A percentile compares a stretch with the other conserved stretches of the same genome.
Evolutionary conservation across 2,113 vertebrate genomes (phyloP).

Genomic region (Sander vitreus): DNA sequence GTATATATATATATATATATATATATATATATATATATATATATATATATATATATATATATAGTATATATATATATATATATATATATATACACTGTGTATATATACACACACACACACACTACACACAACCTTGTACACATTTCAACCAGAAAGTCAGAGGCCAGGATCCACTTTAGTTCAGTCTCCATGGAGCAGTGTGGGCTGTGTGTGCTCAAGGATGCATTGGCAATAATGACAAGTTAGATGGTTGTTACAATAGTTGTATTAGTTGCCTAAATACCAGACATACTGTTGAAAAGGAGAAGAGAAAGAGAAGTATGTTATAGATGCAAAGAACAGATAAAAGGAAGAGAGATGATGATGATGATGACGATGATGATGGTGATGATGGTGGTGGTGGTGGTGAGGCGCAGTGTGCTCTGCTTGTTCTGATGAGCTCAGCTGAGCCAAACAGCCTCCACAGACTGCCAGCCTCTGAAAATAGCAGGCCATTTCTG

Average conservation of each 20-base stretch:
- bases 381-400: background rate
- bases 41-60: too few relatives aligned
- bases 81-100: too few relatives aligned
- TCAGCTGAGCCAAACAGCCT: constrained; percentile 70
- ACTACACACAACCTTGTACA: background rate
- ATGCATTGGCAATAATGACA: constrained; percentile 31
- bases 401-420: constrained; percentile 32
- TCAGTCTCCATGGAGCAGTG: constrained; percentile 17
- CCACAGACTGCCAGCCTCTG: constrained; percentile 60
- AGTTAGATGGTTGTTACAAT: constrained; percentile 16
- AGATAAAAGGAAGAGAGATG: constrained; percentile 22
- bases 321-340: constrained; percentile 45
- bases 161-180: constrained; percentile 2
- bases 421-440: constrained; percentile 69
- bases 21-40: too few relatives aligned
- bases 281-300: constrained; percentile 33
- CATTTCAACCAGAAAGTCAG: background rate
- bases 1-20: too few relatives aligned
- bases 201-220: constrained; percentile 29
- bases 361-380: background rate
- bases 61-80: too few relatives aligned
- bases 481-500: constrained; percentile 70
- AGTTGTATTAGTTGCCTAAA: constrained; percentile 25
- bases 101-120: too few relatives aligned
- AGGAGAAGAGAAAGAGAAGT: constrained; percentile 15